Evolutionary conservation across 2,113 vertebrate genomes (phyloP), one percentile per base, ranked within the genome.

Genomic region (Mustela nigripes): DNA sequence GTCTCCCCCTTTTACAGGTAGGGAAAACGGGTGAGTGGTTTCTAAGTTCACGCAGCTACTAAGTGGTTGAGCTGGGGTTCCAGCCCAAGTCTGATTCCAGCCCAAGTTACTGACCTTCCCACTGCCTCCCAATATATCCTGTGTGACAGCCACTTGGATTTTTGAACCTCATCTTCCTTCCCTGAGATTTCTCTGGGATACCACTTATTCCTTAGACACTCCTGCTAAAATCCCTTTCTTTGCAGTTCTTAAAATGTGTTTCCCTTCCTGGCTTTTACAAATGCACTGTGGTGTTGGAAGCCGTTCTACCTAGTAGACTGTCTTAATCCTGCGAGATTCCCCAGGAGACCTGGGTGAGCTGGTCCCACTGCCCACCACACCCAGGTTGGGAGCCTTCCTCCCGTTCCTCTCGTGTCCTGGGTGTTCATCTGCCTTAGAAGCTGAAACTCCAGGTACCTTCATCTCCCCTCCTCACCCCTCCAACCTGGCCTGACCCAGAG

Each of bases 381-480:
- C 81, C 48, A 0, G 0, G 31, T 22, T 1, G 1, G 42, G 89
- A 50, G 39, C 9, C 48, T 24, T 26, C 4, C 2, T 1, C 0
- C 10, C 33, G 19, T 19, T n/a, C 21, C 31, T 18, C 45, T 3
- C 6, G 33, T 33, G 24, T 63, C 80, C 36, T 56, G 63, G 56
- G 81, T 21, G 39, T 48, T 45, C 14, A 1, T 12, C 42, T 71
- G 63, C 48, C 24, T 5, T 62, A 48, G 80, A 88, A 60, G 18
- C 2, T 15, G 73, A 69, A 60, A 56, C 39, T 73, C 36, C 11
- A 28, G 63, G 33, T 16, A 42, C 65, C 88, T 48, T 39, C 42
- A 16, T 63, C 58, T 60, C 62, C 82, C 39, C 16, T 1, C 15
- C 63, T 33, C 36, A 14, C 45, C 26, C 58, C 56, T 33, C 19